Evolutionary conservation across 2,888 invertebrate genomes (phyloP), one percentile per base, ranked within the genome.

Genomic region (Sabatieria punctata): DNA sequence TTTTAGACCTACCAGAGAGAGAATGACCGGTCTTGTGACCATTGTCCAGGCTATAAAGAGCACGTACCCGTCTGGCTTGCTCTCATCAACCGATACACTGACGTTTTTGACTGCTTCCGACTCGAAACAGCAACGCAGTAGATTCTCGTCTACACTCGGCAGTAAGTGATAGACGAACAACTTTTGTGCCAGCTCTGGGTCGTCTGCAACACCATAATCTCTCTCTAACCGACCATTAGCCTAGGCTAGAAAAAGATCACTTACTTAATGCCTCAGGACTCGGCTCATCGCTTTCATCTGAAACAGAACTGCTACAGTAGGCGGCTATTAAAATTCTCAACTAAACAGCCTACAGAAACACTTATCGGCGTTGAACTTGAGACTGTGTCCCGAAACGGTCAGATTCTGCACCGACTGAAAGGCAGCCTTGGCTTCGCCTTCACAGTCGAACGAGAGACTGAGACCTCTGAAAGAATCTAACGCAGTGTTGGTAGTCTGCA

Each of bases 31-130:
- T n/a, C n/a, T n/a, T n/a, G n/a, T n/a, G n/a, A n/a, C n/a, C n/a
- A n/a, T n/a, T n/a, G n/a, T n/a, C n/a, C n/a, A n/a, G n/a, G n/a
- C n/a, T n/a, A n/a, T n/a, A n/a, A n/a, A n/a, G n/a, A n/a, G n/a
- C n/a, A 43, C 43, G 4, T 15, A 43, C 43, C 36, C 43, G 18
- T 43, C 43, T 13, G 4, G 11, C 8, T 25, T 30, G 8, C 43
- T 22, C 23, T 21, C 18, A 25, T 43, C 43, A 13, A 3, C 19
- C n/a, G 33, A 6, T 4, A 43, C 8, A 4, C 33, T 21, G 8
- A 43, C 21, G 4, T 4, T 6, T 4, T 13, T 26, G 23, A 42
- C 11, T 4, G 25, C 13, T 18, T 43, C 43, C 23, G 30, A 6
- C 21, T 43, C 43, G 35, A 43, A 43, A 18, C 30, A 6, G 13